Evolutionary conservation across 2,888 invertebrate genomes (phyloP).

Genomic region (Hirtodrosophila histrioides): DNA sequence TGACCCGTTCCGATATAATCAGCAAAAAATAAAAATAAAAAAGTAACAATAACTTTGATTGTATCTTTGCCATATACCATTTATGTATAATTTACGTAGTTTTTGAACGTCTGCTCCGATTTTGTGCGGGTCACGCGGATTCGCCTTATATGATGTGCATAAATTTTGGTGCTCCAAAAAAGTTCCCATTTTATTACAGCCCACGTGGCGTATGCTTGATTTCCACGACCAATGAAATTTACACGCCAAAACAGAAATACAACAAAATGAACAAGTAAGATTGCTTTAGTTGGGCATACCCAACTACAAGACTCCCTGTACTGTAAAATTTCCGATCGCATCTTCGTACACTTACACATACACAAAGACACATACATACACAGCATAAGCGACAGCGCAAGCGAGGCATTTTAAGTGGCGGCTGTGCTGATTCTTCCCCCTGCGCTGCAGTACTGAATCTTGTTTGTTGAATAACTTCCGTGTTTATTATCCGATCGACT

Average conservation of each 20-base stretch:
- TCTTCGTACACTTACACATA: no score
- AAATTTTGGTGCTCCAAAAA: constrained; percentile 16
- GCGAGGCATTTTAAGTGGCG: no score
- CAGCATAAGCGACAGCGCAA: no score
- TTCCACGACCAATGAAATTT: constrained; percentile 13
- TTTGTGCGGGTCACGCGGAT: constrained; percentile 3
- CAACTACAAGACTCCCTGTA: no score
- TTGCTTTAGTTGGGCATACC: no score
- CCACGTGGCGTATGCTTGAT: constrained; percentile 50
- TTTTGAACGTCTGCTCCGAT: constrained; percentile 19
- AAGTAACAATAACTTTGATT: constrained; percentile 30
- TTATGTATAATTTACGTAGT: constrained; percentile 11
- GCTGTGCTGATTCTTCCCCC: no score
- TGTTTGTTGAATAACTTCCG: no score
- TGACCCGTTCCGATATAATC: constrained; percentile 31
- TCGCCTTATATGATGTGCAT: constrained; percentile 17
- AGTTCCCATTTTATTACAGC: constrained; percentile 8
- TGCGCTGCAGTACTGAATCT: no score
- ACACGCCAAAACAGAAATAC: neutral
- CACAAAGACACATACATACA: no score
- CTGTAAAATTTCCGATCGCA: no score
- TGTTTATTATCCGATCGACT: no score
- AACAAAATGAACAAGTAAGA: no score
- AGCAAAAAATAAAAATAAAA: neutral
- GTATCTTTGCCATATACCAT: constrained; percentile 13